Evolutionary conservation across 1,140 invertebrate genomes (phyloP).

Genomic region (Vanessa atalanta): DNA sequence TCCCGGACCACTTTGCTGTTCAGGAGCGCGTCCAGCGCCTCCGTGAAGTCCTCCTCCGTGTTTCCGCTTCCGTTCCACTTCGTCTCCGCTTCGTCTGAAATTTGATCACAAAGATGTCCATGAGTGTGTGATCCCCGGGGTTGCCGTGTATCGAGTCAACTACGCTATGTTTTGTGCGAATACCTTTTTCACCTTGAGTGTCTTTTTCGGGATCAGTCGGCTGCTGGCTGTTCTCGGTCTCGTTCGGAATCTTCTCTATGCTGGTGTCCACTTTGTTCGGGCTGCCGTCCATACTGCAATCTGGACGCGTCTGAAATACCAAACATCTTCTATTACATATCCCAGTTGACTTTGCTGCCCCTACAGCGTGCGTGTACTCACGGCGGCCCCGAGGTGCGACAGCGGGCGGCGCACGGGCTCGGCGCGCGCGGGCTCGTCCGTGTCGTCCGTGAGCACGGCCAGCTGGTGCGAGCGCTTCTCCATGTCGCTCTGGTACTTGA

Average conservation of each 20-base stretch:
- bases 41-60: constrained; percentile 59
- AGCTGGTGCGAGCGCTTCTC: constrained; percentile 96
- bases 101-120: background rate
- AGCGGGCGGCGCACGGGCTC: background rate
- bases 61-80: constrained; percentile 73
- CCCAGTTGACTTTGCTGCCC: too few species aligned
- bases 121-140: too few species aligned
- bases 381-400: constrained; percentile 8
- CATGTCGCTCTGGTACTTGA: constrained; percentile 96
- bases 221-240: constrained; percentile 41
- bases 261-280: constrained; percentile 40
- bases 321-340: background rate
- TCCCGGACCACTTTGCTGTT: constrained; percentile 89
- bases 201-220: constrained; percentile 28
- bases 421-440: constrained; percentile 74
- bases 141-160: too few species aligned
- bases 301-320: constrained; percentile 5
- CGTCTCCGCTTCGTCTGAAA: constrained; percentile 44
- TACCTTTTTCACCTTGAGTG: constrained; percentile 22
- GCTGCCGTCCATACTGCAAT: constrained; percentile 41
- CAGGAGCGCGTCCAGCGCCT: constrained; percentile 89
- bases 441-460: constrained; percentile 92
- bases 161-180: too few species aligned
- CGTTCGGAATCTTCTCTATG: constrained; percentile 48
- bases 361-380: background rate